Base-by-base conservation (phyloP, 2,113 vertebrate species). In the Protobothrops flavoviridis region DNA sequence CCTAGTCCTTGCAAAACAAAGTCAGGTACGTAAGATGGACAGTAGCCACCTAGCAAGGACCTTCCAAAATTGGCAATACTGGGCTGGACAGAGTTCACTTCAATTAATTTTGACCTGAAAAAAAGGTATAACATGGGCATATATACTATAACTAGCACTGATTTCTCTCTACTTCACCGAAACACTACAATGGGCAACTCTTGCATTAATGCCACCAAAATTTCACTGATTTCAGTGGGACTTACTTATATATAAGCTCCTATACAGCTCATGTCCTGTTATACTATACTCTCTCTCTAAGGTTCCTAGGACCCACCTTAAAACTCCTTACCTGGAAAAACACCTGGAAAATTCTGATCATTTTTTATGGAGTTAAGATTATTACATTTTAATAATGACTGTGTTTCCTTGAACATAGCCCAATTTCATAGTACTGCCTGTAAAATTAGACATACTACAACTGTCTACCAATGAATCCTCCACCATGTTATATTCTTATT, bases 1-100 rank as follows among this genome's bases (percentile, higher is more conserved):
- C 98, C 98, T 96, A 99, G 97, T 94, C 99, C 99, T 94, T 99
- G 99, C 96, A 99, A 98, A 96, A 99, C 99, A 95, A 99, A 99
- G 98, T 99, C 99, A 55, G 99, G 99, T 93, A 99, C 99, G 0
- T 99, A 99, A 90, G 98, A 98, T 24, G 99, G 98, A 94, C 99
- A 99, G 97, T 99, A 99, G 93, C 99, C 99, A 91, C 99, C 99
- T 39, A 99, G 98, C 89, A 99, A 97, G 45, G 99, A 99, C 93
- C 99, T 98, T 93, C 99, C 99, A 93, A 99, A 99, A 97, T 99
- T 99, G 94, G 99, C 99, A 57, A 99, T 99, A 94, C 97, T 99
- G 64, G 99, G 99, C 96, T 99, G 99, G 86, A 98, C 98, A 97
- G 97, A 98, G 96, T 98, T 99, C 92, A 98, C 97, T 97, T 99